A percentile compares a stretch with the other conserved stretches of the same genome.
Evolutionary conservation across 2,888 invertebrate species (phyloP).

Genomic region (Hyppa rectilinea): DNA sequence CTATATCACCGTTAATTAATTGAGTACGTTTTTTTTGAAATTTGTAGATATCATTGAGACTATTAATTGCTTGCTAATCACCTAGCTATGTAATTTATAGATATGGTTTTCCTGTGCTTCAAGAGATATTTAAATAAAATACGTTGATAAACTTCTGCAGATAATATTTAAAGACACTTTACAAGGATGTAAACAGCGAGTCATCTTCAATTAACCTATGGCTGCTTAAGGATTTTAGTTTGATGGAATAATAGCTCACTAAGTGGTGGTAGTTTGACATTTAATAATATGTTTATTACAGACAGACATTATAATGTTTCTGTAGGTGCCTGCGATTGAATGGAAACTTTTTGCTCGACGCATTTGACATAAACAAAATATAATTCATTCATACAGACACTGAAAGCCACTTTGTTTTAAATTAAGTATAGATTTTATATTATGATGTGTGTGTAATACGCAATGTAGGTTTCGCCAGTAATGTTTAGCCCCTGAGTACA

Average conservation of each 20-base stretch:
- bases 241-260: conserved; percentile 24
- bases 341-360: conserved; percentile 16
- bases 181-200: conserved; percentile 30
- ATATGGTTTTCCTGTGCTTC: not conserved
- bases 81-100: not conserved
- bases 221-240: conserved; percentile 23
- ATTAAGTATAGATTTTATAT: too few relatives aligned
- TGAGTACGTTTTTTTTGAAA: not conserved
- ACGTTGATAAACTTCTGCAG: conserved; percentile 1
- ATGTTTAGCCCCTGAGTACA: too few relatives aligned
- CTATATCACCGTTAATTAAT: not conserved
- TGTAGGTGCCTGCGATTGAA: not conserved
- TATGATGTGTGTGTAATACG: too few relatives aligned
- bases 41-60: not conserved
- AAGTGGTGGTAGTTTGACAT: conserved; percentile 34
- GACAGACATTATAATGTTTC: conserved; percentile 15
- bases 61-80: not conserved
- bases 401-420: too few relatives aligned
- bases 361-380: not conserved
- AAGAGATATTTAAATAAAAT: conserved; percentile 1
- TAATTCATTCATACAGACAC: too few relatives aligned
- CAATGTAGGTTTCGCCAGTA: too few relatives aligned
- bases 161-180: not conserved
- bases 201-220: conserved; percentile 54
- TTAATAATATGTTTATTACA: conserved; percentile 45